Evolutionary conservation across 2,113 vertebrate genomes (phyloP).

Genomic region (Melospiza melodia): DNA sequence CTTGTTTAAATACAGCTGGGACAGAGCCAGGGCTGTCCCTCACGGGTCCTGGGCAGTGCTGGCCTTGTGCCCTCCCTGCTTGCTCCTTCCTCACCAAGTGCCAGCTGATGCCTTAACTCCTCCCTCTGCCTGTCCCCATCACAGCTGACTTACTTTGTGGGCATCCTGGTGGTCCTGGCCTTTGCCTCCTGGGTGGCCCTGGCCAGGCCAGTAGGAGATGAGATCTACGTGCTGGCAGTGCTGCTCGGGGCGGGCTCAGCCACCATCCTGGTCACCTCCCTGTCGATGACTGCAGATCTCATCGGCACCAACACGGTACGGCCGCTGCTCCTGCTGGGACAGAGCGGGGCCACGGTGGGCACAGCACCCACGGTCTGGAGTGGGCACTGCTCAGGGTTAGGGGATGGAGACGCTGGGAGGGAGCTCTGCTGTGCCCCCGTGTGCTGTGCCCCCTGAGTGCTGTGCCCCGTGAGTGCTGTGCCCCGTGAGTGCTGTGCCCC

Average conservation of each 20-base stretch:
- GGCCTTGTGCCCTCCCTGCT: accelerated
- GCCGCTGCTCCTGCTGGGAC: accelerated
- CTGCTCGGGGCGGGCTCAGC: constrained; percentile 87
- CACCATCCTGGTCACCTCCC: constrained; percentile 91
- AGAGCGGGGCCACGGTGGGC: accelerated
- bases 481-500: no score
- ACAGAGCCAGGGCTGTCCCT: neutral
- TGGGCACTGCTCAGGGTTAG: accelerated
- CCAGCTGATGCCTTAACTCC: neutral
- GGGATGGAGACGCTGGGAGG: accelerated
- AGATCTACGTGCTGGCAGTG: constrained; percentile 80
- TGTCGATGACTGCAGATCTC: constrained; percentile 94
- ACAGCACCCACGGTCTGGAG: neutral
- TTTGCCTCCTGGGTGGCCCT: constrained; percentile 90
- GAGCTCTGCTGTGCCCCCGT: neutral
- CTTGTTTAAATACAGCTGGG: neutral
- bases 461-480: no score
- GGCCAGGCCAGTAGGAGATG: constrained; percentile 65
- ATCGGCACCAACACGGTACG: constrained; percentile 87
- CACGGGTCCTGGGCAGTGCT: accelerated
- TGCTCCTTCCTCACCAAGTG: neutral
- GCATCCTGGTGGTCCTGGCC: constrained; percentile 84
- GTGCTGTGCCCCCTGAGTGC: no score
- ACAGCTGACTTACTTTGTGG: constrained; percentile 90
- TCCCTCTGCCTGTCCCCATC: neutral